Evolutionary conservation across 2,113 vertebrate genomes (phyloP), one percentile per base, ranked within the genome.

Genomic region (Channa maculata): DNA sequence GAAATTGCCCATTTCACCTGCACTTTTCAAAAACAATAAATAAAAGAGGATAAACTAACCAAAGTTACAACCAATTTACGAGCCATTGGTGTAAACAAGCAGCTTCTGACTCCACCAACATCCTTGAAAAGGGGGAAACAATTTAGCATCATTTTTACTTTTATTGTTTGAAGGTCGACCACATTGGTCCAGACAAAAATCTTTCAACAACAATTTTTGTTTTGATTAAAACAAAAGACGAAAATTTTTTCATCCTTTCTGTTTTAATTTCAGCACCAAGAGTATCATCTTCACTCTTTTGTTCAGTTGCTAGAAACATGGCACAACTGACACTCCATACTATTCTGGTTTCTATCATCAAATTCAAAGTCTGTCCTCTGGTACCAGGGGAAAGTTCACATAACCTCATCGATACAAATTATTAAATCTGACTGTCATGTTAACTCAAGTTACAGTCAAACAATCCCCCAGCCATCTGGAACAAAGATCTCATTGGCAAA

Each of bases 401-500:
- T 82, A 79, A 87, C 77, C 82, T 71, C 82, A 62, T 38, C 33
- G 44, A 84, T 79, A 79, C 75, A 81, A 85, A 87, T 90, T 69
- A 90, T 82, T 74, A 70, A 73, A 88, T 81, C 74, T 86, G 88
- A 91, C 80, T 88, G 88, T 85, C 88, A 86, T 61, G 85, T 82
- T 82, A 84, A 79, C 89, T 87, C 46, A 48, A 72, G 92, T 87
- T 86, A 80, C 86, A 82, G 71, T 72, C 78, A 80, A 73, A 66
- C 81, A 74, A 73, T 75, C 70, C 80, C 75, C 83, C 51, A 54
- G 72, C 66, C 39, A 67, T 79, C 72, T 83, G 81, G 55, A 85
- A 89, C 88, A 86, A 88, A 91, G 80, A 83, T 79, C 82, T 90
- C 80, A 82, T 69, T 89, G 85, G 90, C 77, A 82, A 79, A 75